These are phyloP conservation scores for Lipophrys pholis DNA, from an alignment of 2,113 vertebrate species.

Conservation along the genomic window DNA sequence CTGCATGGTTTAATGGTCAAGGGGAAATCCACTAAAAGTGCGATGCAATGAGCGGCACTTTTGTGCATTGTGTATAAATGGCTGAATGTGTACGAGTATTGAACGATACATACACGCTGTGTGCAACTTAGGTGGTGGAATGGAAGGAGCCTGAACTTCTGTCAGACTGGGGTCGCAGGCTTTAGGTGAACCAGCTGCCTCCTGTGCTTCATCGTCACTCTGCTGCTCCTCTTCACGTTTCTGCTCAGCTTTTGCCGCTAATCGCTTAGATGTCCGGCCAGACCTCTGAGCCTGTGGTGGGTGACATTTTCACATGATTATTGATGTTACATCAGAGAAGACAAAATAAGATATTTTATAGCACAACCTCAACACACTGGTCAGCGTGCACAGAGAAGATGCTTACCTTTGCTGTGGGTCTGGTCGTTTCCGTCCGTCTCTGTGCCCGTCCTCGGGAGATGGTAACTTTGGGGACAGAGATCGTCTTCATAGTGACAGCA, in stretches of 20 bases:
- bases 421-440: constrained; percentile 80
- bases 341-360: not conserved
- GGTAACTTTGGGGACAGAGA: constrained; percentile 87
- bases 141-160: constrained; percentile 88
- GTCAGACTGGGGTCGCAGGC: constrained; percentile 92
- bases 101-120: constrained; percentile 94
- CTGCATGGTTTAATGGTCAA: constrained; percentile 18
- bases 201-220: constrained; percentile 56
- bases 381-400: not conserved
- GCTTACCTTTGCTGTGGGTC: constrained; percentile 84
- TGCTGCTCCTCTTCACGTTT: constrained; percentile 71
- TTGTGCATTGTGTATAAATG: constrained; percentile 44
- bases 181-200: constrained; percentile 80
- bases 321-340: not conserved
- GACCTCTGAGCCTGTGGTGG: constrained; percentile 66
- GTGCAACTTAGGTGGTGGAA: constrained; percentile 88
- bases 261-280: constrained; percentile 59
- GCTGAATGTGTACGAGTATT: constrained; percentile 81
- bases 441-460: constrained; percentile 77
- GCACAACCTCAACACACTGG: not conserved
- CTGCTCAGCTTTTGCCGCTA: constrained; percentile 83
- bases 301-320: constrained; percentile 33
- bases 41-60: constrained; percentile 17
- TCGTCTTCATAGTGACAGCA: constrained; percentile 90
- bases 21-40: constrained; percentile 1